A percentile compares a stretch with the other conserved stretches of the same genome.
phyloP scores from a whole-genome alignment of 2,113 vertebrate genomes.

The Rhabdomys dilectus region DNA sequence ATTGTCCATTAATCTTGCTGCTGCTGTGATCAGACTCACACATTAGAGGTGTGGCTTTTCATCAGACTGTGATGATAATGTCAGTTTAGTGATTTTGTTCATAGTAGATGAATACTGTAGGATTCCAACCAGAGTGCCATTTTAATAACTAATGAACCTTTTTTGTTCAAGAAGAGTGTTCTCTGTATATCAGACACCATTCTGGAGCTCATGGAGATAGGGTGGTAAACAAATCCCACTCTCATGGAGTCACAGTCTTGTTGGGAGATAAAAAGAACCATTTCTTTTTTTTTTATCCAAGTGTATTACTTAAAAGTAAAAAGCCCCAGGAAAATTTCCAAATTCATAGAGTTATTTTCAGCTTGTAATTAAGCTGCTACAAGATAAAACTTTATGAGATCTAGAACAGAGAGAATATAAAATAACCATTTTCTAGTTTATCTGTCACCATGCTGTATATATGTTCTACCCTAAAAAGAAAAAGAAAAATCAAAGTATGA shows the following conservation, averaged over 20 bases:
- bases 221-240: neutral
- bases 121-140: neutral
- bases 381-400: constrained; percentile 32
- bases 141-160: neutral
- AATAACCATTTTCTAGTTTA: constrained; percentile 29
- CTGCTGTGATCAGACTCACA: neutral
- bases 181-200: neutral
- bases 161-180: neutral
- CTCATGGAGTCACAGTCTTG: neutral
- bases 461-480: constrained; percentile 64
- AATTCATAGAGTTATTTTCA: constrained; percentile 11
- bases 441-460: neutral
- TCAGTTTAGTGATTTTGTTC: neutral
- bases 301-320: constrained; percentile 41
- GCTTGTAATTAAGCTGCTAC: constrained; percentile 13
- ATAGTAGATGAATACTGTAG: neutral
- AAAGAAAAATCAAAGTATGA: neutral
- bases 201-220: neutral
- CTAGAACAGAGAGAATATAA: neutral
- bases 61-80: neutral
- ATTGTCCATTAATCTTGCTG: neutral
- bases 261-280: neutral
- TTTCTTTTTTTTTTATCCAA: neutral
- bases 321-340: neutral
- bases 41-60: neutral